Conservation (phyloP, 1,140 invertebrate genomes). For the Habropoda laboriosa region DNA sequence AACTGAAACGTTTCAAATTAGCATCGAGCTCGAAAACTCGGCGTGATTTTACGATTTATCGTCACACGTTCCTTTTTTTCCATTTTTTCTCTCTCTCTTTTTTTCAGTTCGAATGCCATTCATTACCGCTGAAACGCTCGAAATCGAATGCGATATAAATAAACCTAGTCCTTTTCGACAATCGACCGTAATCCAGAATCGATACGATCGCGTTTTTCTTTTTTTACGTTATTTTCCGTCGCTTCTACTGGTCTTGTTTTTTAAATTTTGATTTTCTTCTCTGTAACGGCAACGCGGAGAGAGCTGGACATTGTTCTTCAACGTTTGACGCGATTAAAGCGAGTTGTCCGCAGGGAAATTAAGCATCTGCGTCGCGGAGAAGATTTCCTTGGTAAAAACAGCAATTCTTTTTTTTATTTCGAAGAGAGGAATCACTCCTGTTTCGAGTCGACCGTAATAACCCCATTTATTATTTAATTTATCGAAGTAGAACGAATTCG, state of each 20-base stretch:
- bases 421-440: neutral
- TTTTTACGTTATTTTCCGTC: neutral
- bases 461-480: neutral
- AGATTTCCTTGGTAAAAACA: conserved; percentile 32
- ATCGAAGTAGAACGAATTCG: neutral
- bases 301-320: neutral
- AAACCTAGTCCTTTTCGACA: neutral
- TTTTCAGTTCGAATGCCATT: neutral
- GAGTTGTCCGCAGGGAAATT: conserved; percentile 46
- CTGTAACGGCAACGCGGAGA: neutral
- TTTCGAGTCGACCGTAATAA: neutral
- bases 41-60: neutral
- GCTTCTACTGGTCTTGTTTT: neutral
- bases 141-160: conserved; percentile 4
- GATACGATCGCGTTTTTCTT: neutral
- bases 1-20: conserved; percentile 13
- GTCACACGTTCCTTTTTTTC: neutral
- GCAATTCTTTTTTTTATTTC: neutral
- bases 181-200: neutral
- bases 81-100: neutral
- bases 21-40: neutral
- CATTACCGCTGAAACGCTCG: conserved; percentile 1
- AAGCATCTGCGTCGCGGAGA: conserved; percentile 12
- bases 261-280: neutral
- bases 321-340: conserved; percentile 43